These are phyloP conservation scores for Hedychridium roseum DNA, from an alignment of 2,888 invertebrate genomes.

Conservation along the genomic window DNA sequence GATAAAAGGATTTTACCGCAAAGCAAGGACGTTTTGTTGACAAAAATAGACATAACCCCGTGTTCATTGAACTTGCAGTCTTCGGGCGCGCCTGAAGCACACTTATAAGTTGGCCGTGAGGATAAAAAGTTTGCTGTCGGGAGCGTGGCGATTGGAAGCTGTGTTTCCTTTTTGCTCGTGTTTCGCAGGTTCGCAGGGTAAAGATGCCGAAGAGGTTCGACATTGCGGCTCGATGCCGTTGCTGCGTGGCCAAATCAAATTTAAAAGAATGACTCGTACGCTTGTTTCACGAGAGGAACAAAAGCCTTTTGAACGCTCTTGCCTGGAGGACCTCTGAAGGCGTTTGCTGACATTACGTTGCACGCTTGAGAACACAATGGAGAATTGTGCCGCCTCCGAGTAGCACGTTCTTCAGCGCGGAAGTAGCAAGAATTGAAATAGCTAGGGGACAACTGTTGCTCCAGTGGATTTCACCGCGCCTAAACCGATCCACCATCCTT, in stretches of 20 bases:
- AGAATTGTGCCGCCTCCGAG: slow-evolving; percentile 45
- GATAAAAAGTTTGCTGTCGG: too few relatives aligned
- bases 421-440: slow-evolving; percentile 40
- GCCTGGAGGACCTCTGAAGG: slow-evolving; percentile 53
- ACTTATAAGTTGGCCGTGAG: too few relatives aligned
- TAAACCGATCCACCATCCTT: too few relatives aligned
- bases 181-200: background rate
- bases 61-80: too few relatives aligned
- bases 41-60: too few relatives aligned
- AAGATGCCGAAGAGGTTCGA: too few relatives aligned
- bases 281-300: slow-evolving; percentile 51
- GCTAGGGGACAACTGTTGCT: slow-evolving; percentile 43
- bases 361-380: slow-evolving; percentile 40
- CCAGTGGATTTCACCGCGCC: too few relatives aligned
- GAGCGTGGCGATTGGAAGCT: too few relatives aligned
- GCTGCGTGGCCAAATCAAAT: slow-evolving; percentile 51
- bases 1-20: too few relatives aligned
- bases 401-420: slow-evolving; percentile 31
- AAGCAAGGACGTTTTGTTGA: too few relatives aligned
- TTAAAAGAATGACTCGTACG: slow-evolving; percentile 61
- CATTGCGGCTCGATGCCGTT: too few relatives aligned
- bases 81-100: too few relatives aligned
- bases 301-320: slow-evolving; percentile 56
- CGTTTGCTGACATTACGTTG: slow-evolving; percentile 51
- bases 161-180: background rate